Base-by-base conservation (phyloP, 2,113 vertebrate genomes). In the Percopsis transmontana region DNA sequence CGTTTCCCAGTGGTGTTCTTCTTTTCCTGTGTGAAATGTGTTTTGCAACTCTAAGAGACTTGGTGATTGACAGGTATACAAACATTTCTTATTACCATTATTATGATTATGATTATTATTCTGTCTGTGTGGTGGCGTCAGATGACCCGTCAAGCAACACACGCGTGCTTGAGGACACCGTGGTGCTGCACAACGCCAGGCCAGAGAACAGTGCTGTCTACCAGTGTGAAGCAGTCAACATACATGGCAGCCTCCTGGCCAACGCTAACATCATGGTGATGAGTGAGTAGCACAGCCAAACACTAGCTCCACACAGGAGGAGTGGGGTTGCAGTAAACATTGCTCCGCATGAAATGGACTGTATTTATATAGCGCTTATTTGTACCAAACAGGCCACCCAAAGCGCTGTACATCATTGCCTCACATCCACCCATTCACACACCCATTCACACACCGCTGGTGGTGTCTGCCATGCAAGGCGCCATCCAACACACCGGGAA, bases 201-300 rank as follows among this genome's bases (percentile, higher is more conserved):
- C 77, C 90, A 0, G 92, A 92, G 58, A 94, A 99, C 85, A 96
- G 90, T 0, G 95, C 88, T 0, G 95, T 96, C 52, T 98, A 93
- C 82, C 97, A 98, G 80, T 99, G 97, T 0, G 94, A 98, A 69
- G 96, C 94, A 72, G 92, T 91, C 57, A 99, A 98, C 79, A 83
- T 65, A 33, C 96, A 98, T 0, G 96, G 96, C 20, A 92, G 89
- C 7, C 77, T 99, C 62, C 90, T 98, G 40, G 92, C 93, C 50
- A 99, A 91, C 0, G 87, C 94, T 67, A 97, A 96, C 8, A 74
- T 99, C 21, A 88, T 98, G 50, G 90, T 99, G 21, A 84, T 95
- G 67, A 94, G 97, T 96, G 85, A 95, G 96, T 90, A 0, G n/a
- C 21, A 9, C 20, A 16, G 38, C 57, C n/a, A 48, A 19, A 50